Percentiles rank a stretch among this genome's conserved stretches.
Conservation (phyloP, 2,797 vertebrate species). For the Thamnophis elegans region DNA sequence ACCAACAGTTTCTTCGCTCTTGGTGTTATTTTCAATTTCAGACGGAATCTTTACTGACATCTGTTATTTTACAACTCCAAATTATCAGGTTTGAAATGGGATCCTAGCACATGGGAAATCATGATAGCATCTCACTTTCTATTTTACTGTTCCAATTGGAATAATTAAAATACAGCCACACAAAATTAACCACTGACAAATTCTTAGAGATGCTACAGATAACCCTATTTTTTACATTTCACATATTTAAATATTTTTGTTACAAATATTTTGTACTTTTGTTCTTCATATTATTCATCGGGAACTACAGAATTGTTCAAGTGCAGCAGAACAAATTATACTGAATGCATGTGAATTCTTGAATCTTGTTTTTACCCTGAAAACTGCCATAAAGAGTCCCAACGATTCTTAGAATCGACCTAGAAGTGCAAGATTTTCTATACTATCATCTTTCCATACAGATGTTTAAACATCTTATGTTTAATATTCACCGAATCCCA, state of each 20-base stretch:
- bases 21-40: neutral
- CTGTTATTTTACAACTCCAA: neutral
- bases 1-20: neutral
- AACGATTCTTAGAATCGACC: neutral
- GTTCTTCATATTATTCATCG: neutral
- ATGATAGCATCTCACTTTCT: neutral
- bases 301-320: neutral
- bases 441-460: neutral
- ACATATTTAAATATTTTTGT: neutral
- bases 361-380: neutral
- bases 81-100: neutral
- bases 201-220: neutral
- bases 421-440: neutral
- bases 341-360: neutral
- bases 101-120: neutral
- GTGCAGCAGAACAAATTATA: neutral
- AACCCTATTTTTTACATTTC: neutral
- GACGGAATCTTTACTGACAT: neutral
- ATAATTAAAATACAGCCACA: neutral
- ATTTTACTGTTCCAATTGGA: neutral
- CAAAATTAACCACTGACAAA: neutral
- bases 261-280: neutral
- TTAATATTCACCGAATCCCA: constrained; percentile 61
- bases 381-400: neutral
- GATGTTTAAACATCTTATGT: neutral